Evolutionary conservation across 2,113 vertebrate species (phyloP), one percentile per base, ranked within the genome.

Genomic region (Bambusicola thoracicus): DNA sequence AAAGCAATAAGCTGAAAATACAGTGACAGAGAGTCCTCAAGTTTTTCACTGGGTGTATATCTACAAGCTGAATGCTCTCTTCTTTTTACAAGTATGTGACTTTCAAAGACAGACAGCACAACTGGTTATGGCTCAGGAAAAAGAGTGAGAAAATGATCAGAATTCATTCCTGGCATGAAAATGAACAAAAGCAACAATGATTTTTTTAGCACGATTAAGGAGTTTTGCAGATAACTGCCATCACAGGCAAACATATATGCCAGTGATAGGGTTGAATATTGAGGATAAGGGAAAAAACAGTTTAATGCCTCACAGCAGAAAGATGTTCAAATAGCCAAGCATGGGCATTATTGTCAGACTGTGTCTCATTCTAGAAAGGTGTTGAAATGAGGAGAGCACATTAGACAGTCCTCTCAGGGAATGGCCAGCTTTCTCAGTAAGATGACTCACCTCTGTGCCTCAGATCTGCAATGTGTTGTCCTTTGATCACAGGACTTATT

Each of bases 301-400:
- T 44, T 10, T 27, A 34, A 89, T 56, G 3, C 16, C 46, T 25
- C 16, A 15, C 25, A 48, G 15, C 1, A 8, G 59, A 41, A 61
- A 43, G 13, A 43, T 55, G 24, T 78, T 61, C n/a, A 53, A 43
- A 38, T 21, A 65, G 10, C 6, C 5, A 4, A 69, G 14, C 22
- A 8, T 2, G 25, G 17, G 13, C 17, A 2, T 8, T 46, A 2
- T 6, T 46, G 11, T 61, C 40, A 62, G 81, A 18, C 9, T 0
- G 0, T 44, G n/a, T 41, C 18, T 65, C 43, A 34, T 29, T 20
- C 59, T 21, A 51, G 41, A 41, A 46, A 48, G 24, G 8, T 86
- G 34, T 14, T 48, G 68, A 62, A 48, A 56, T 24, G 48, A 66
- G 15, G 16, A 63, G 34, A 53, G 66, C 7, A 30, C 49, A 73